Conservation (phyloP, 2,113 vertebrate species). For the Anolis sagrei region DNA sequence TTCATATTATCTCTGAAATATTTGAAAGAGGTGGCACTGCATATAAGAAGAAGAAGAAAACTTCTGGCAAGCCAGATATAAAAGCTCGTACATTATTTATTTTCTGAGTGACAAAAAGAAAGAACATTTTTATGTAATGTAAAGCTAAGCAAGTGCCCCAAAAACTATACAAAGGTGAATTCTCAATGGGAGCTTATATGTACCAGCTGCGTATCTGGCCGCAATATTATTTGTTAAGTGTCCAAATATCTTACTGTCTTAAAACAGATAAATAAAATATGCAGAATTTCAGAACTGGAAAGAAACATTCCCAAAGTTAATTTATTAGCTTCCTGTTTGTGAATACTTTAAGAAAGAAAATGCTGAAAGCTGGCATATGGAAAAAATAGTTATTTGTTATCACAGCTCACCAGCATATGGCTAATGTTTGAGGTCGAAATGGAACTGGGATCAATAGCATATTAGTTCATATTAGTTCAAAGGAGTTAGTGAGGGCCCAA, state of each 20-base stretch:
- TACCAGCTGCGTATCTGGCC: conserved; percentile 8
- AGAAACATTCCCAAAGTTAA: not conserved
- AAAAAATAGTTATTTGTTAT: conserved; percentile 8
- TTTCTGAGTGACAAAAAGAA: not conserved
- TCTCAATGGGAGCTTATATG: conserved; percentile 27
- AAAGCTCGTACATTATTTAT: conserved; percentile 19
- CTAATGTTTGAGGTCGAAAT: not conserved
- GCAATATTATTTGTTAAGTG: conserved; percentile 26
- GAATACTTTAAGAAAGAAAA: not conserved
- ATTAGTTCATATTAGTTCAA: not conserved
- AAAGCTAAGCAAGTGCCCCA: not conserved
- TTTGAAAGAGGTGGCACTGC: conserved; percentile 4
- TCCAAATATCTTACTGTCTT: not conserved
- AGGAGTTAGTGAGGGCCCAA: not conserved
- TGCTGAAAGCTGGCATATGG: conserved; percentile 5
- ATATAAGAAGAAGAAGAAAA: conserved; percentile 23
- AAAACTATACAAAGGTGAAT: conserved; percentile 16
- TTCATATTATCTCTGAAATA: conserved; percentile 29
- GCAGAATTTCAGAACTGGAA: not conserved
- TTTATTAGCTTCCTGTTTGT: not conserved
- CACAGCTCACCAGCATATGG: no score
- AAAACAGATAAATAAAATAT: not conserved
- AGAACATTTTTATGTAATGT: not conserved
- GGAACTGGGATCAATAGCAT: not conserved
- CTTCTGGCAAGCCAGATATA: conserved; percentile 17